A percentile compares a stretch with the other conserved stretches of the same genome.
Conservation (phyloP, 2,888 invertebrate species). For the Cephus runcator region DNA sequence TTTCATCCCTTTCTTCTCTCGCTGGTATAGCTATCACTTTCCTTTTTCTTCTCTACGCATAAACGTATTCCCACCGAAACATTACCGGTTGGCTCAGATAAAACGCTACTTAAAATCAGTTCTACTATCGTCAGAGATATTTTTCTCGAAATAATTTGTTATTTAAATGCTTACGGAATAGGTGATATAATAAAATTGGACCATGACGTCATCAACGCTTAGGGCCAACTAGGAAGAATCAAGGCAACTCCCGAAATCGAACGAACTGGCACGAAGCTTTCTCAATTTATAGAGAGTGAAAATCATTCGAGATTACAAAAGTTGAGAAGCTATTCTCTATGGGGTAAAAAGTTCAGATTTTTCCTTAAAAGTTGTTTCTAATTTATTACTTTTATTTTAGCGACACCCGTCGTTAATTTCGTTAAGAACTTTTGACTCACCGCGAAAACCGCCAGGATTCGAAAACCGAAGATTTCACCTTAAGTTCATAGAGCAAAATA, state of each 20-base stretch:
- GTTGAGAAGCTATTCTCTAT: too few species aligned
- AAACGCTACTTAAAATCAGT: not conserved
- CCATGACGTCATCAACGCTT: not conserved
- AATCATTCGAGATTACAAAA: not conserved
- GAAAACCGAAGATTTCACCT: not conserved
- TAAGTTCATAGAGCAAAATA: not conserved
- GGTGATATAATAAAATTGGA: not conserved
- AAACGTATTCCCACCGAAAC: not conserved
- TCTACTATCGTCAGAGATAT: not conserved
- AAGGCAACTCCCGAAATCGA: not conserved
- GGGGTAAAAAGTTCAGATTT: not conserved
- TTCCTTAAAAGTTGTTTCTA: not conserved
- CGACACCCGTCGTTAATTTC: not conserved
- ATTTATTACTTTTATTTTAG: not conserved
- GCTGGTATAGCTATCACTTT: not conserved
- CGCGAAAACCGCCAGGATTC: not conserved
- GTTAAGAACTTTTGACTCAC: not conserved
- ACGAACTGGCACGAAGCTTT: not conserved
- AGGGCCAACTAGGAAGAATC: not conserved
- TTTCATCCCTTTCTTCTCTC: not conserved
- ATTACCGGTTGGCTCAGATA: not conserved
- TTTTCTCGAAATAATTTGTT: not conserved
- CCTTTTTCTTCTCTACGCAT: not conserved
- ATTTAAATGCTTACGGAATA: not conserved
- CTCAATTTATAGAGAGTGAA: not conserved